phyloP scores from a whole-genome alignment of 2,113 vertebrate species.

The Etheostoma cragini region DNA sequence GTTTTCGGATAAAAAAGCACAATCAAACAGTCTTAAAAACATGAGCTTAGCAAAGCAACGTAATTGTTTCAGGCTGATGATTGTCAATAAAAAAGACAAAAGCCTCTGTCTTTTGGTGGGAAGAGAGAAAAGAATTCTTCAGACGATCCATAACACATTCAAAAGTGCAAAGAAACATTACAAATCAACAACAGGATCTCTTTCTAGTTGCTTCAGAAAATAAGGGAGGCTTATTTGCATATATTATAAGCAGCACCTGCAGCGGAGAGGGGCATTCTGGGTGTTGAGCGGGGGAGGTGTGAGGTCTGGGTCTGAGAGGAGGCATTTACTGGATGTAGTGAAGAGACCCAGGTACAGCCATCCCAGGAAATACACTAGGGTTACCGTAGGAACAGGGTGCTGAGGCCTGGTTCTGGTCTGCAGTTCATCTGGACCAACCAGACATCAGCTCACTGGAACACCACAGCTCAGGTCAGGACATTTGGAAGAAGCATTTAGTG shows the following conservation, averaged over 20 bases:
- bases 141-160: slow-evolving; percentile 54
- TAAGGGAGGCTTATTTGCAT: slow-evolving; percentile 85
- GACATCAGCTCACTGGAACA: slow-evolving; percentile 62
- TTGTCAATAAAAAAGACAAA: slow-evolving; percentile 75
- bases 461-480: slow-evolving; percentile 24
- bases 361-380: slow-evolving; percentile 56
- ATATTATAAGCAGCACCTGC: slow-evolving; percentile 88
- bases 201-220: slow-evolving; percentile 73
- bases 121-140: slow-evolving; percentile 48
- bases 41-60: slow-evolving; percentile 58
- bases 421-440: slow-evolving; percentile 61
- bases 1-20: slow-evolving; percentile 51
- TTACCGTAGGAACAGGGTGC: slow-evolving; percentile 42
- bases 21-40: slow-evolving; percentile 58
- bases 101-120: slow-evolving; percentile 56
- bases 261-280: slow-evolving; percentile 72
- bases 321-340: slow-evolving; percentile 49
- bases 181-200: slow-evolving; percentile 62
- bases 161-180: slow-evolving; percentile 77
- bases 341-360: slow-evolving; percentile 53
- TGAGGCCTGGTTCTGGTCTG: slow-evolving; percentile 67
- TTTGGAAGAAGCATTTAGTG: slow-evolving; percentile 47
- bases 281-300: slow-evolving; percentile 27
- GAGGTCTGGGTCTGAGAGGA: slow-evolving; percentile 38
- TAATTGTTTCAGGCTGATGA: slow-evolving; percentile 62